Base-by-base conservation (phyloP, 2,797 vertebrate genomes). In the Naso thynnoides region DNA sequence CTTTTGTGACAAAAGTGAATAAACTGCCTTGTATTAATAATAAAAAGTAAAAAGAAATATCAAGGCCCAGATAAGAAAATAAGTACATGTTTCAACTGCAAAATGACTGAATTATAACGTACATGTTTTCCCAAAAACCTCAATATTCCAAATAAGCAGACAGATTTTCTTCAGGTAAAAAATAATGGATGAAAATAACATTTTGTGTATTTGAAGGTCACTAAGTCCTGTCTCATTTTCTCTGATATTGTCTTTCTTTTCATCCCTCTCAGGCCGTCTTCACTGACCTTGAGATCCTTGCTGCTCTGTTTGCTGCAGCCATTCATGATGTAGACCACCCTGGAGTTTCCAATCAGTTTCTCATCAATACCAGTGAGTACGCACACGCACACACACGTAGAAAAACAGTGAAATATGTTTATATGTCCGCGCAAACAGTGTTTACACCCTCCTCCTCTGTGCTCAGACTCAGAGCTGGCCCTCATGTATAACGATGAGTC, bases 401-500 rank as follows among this genome's bases (percentile, higher is more conserved):
- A 44, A 26, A 53, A 11, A 39, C 4, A 2, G 24, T 27, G 18
- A 19, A 48, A 47, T 4, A 6, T 15, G 16, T 42, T 18, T 21
- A 5, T 6, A 18, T 56, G 3, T 71, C 49, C 65, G 27, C 24
- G 42, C 47, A 52, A 19, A 24, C 27, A 31, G 41, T 48, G 57
- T 63, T 73, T 6, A 67, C 49, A 18, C 0, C 39, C 3, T 36
- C 31, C n/a, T 15, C 47, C 53, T 52, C n/a, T 70, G 47, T 15
- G 69, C 60, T 47, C 66, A 99, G 98, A 99, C 94, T 99, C 98
- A 0, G 98, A 99, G 73, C 93, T 99, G 81, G 98, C 98, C 33
- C 93, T 99, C 77, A 99, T 99, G 98, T 99, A 99, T 81, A 99
- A 99, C 0, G 98, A 99, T 0, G 98, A 98, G 44, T 99, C 98